These are phyloP conservation scores for Phoenoteleia sp. DNA, from an alignment of 2,888 invertebrate genomes.

Conservation along the genomic window DNA sequence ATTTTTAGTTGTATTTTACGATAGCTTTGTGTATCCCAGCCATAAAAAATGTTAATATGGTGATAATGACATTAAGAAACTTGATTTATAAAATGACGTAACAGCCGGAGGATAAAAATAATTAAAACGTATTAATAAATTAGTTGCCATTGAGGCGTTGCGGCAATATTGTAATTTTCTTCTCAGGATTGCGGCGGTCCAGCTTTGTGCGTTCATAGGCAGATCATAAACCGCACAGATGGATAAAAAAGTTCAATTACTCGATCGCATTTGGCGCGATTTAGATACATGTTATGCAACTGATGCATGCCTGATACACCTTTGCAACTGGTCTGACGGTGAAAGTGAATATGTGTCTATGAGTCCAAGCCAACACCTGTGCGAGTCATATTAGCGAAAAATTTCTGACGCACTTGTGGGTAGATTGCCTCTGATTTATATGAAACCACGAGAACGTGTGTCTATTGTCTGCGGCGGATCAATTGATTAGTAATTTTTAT, in stretches of 20 bases:
- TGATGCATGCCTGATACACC: constrained; percentile 42
- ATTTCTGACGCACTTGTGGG: constrained; percentile 1
- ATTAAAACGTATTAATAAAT: constrained; percentile 24
- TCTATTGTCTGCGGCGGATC: constrained; percentile 26
- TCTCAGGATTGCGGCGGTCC: neutral
- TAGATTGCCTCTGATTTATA: constrained; percentile 45
- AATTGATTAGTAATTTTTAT: neutral
- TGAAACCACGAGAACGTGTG: constrained; percentile 15
- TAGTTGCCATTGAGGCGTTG: neutral
- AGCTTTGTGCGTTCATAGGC: constrained; percentile 8
- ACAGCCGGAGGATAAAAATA: neutral
- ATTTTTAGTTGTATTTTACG: no score
- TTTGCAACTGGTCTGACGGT: constrained; percentile 33
- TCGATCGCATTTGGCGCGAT: constrained; percentile 17
- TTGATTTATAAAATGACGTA: neutral
- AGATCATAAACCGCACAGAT: constrained; percentile 20
- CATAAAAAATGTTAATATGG: neutral
- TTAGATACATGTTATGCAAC: constrained; percentile 40
- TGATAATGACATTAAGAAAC: constrained; percentile 5
- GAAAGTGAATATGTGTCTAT: constrained; percentile 15
- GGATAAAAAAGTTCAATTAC: constrained; percentile 22
- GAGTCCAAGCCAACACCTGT: constrained; percentile 30
- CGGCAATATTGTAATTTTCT: constrained; percentile 21
- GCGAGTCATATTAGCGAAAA: constrained; percentile 1
- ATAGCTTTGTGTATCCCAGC: neutral